Conservation (phyloP, 1,140 invertebrate species). For the Drosophila teissieri region DNA sequence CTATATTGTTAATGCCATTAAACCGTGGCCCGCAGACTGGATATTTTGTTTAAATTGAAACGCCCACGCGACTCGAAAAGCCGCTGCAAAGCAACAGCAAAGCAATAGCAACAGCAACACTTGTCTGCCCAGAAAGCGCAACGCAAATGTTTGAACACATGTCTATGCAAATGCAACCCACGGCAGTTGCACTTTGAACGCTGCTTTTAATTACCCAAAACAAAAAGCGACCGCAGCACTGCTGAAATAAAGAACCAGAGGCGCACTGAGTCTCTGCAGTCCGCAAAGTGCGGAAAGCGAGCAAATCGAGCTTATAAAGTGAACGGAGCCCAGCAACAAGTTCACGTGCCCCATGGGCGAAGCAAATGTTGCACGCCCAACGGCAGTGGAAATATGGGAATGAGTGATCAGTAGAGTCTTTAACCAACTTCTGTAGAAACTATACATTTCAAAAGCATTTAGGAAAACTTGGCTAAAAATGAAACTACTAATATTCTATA, state of each 20-base stretch:
- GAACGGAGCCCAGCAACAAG: slow-evolving; percentile 46
- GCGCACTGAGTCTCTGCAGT: slow-evolving; percentile 6
- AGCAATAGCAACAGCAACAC: slow-evolving; percentile 38
- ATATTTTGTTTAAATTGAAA: slow-evolving; percentile 72
- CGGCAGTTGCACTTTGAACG: slow-evolving; percentile 76
- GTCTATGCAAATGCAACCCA: slow-evolving; percentile 71
- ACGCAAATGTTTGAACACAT: slow-evolving; percentile 67
- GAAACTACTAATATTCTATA: too few species aligned
- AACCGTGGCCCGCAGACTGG: slow-evolving; percentile 62
- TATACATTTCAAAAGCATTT: too few species aligned
- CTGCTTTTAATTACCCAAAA: slow-evolving; percentile 76
- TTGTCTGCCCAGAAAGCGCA: slow-evolving; percentile 46
- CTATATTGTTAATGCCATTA: slow-evolving; percentile 60
- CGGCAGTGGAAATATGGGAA: slow-evolving; percentile 20
- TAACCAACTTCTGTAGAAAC: too few species aligned
- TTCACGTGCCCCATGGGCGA: slow-evolving; percentile 3
- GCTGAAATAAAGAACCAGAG: slow-evolving; percentile 55
- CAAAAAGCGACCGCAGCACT: slow-evolving; percentile 26
- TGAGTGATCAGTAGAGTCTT: too few species aligned
- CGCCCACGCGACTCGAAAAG: slow-evolving; percentile 57
- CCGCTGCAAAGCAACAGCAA: too few species aligned
- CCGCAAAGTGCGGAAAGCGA: slow-evolving; percentile 14
- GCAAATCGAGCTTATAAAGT: slow-evolving; percentile 61
- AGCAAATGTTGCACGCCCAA: slow-evolving; percentile 1
- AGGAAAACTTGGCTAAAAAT: too few species aligned